Conservation (phyloP, 2,888 invertebrate species). For the Flexamia atlantica region DNA sequence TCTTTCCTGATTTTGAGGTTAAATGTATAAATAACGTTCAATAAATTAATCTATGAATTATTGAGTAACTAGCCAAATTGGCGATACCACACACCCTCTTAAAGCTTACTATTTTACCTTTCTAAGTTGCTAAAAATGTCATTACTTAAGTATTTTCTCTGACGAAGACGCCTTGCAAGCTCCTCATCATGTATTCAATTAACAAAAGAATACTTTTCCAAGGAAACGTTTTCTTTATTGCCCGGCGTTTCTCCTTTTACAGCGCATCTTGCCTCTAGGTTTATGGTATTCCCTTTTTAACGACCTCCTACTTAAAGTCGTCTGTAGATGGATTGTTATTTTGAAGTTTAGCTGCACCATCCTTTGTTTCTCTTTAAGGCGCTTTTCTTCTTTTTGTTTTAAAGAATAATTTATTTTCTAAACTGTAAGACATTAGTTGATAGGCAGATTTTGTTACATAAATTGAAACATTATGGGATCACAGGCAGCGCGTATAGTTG, state of each 20-base stretch:
- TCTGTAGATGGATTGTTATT: slow-evolving; percentile 10
- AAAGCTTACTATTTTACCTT: too few species aligned
- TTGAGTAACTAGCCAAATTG: too few species aligned
- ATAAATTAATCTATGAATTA: too few species aligned
- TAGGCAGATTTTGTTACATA: too few species aligned
- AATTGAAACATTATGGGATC: too few species aligned
- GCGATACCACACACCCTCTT: too few species aligned
- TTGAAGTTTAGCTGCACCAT: background rate
- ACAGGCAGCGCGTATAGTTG: too few species aligned
- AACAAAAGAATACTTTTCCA: slow-evolving; percentile 40
- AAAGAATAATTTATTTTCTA: background rate
- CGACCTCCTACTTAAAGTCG: slow-evolving; percentile 8
- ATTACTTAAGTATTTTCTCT: background rate
- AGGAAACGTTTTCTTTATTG: slow-evolving; percentile 27
- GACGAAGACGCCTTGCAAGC: background rate
- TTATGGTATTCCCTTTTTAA: slow-evolving; percentile 30
- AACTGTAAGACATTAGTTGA: too few species aligned
- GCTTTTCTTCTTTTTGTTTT: background rate
- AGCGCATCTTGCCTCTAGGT: background rate
- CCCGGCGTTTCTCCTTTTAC: slow-evolving; percentile 28
- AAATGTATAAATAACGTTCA: too few species aligned
- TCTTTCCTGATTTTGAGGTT: too few species aligned
- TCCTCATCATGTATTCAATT: slow-evolving; percentile 32
- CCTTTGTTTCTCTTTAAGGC: background rate
- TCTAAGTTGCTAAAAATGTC: background rate